A percentile compares a stretch with the other conserved stretches of the same genome.
phyloP scores from a whole-genome alignment of 2,888 invertebrate species.

The Exephanes ischioxanthus region DNA sequence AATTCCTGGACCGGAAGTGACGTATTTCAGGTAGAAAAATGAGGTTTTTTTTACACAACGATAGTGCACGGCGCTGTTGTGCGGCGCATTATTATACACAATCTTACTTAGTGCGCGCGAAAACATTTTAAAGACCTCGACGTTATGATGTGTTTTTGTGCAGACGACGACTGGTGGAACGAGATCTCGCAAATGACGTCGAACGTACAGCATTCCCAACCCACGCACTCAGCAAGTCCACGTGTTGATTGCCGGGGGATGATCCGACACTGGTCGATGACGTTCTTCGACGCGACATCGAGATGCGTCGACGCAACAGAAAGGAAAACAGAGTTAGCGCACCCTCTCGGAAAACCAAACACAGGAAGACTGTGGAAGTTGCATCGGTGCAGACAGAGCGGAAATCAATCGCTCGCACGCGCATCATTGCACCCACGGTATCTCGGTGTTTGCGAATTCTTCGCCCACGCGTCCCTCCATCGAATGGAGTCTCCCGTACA shows the following conservation, averaged over 20 bases:
- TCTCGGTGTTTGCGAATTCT: conserved; percentile 13
- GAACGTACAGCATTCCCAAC: background rate
- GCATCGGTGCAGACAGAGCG: background rate
- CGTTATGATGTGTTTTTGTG: background rate
- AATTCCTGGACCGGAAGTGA: too few relatives aligned
- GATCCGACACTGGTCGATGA: background rate
- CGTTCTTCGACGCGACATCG: background rate
- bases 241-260: background rate
- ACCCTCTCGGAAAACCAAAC: background rate
- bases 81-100: too few relatives aligned
- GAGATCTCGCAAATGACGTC: background rate
- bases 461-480: conserved; percentile 6
- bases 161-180: background rate
- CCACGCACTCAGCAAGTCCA: background rate
- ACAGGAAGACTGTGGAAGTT: background rate
- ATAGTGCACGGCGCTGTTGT: too few relatives aligned
- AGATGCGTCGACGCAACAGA: background rate
- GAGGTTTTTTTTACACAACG: too few relatives aligned
- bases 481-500: background rate
- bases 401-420: conserved; percentile 16
- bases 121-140: background rate
- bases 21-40: too few relatives aligned
- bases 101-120: background rate
- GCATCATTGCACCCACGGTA: conserved; percentile 22
- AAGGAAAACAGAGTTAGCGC: background rate